Percentiles rank a stretch among this genome's conserved stretches.
Evolutionary conservation across 1,140 invertebrate species (phyloP).

Genomic region (Campoletis sonorensis): DNA sequence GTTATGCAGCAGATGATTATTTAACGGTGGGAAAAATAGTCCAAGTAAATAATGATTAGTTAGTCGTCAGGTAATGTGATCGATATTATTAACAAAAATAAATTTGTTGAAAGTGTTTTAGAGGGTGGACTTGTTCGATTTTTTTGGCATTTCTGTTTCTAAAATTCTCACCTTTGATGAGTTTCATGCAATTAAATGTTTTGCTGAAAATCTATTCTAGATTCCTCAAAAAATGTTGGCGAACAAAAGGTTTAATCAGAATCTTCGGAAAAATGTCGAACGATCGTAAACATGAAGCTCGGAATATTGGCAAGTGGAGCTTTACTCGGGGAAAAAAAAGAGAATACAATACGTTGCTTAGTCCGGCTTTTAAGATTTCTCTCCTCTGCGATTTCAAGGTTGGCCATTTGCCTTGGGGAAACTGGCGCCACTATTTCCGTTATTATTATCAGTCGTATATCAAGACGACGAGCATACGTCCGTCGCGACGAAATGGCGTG

Average conservation of each 20-base stretch:
- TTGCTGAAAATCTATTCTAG: no score
- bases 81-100: no score
- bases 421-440: slow-evolving; percentile 48
- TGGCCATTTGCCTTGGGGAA: slow-evolving; percentile 60
- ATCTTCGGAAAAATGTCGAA: not conserved
- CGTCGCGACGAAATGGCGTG: slow-evolving; percentile 34
- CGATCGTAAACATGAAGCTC: not conserved
- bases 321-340: not conserved
- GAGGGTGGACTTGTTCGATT: no score
- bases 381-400: slow-evolving; percentile 61
- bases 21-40: not conserved
- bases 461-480: slow-evolving; percentile 20
- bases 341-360: slow-evolving; percentile 9
- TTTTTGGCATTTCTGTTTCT: no score
- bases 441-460: slow-evolving; percentile 50
- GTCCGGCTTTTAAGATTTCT: not conserved
- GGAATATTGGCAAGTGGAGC: not conserved
- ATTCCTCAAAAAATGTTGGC: no score
- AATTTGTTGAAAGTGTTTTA: no score
- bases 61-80: no score
- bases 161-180: no score
- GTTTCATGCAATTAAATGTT: no score
- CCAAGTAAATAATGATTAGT: no score
- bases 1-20: not conserved
- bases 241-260: no score